phyloP scores from a whole-genome alignment of 2,113 vertebrate species.

The Syrrhaptes paradoxus region DNA sequence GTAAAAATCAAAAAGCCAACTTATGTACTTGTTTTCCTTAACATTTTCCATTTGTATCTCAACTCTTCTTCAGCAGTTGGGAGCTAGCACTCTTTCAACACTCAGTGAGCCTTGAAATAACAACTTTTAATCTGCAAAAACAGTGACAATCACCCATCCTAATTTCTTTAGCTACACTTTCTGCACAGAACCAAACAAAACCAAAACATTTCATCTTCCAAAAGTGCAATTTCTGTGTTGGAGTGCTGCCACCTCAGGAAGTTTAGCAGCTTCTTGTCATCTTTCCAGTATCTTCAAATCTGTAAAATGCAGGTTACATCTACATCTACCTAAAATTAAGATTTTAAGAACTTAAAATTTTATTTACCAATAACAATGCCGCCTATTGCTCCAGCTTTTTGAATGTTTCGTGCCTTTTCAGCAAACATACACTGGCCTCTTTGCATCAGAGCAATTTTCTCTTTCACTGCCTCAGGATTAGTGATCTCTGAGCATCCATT shows the following conservation, averaged over 20 bases:
- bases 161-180: neutral
- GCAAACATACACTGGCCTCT: slow-evolving; percentile 99
- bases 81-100: neutral
- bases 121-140: neutral
- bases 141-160: neutral
- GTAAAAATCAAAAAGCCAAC: neutral
- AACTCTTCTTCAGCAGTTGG: neutral
- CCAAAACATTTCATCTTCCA: neutral
- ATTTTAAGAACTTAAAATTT: neutral
- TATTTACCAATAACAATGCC: slow-evolving; percentile 95
- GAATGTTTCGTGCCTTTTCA: slow-evolving; percentile 94
- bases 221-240: neutral
- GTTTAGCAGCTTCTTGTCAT: neutral
- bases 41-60: neutral
- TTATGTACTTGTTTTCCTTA: neutral
- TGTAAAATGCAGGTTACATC: neutral
- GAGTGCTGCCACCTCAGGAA: neutral
- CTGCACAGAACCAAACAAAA: neutral
- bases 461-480: slow-evolving; percentile 87
- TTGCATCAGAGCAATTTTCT: slow-evolving; percentile 93
- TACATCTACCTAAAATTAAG: neutral
- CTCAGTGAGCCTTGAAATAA: neutral
- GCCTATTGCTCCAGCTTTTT: slow-evolving; percentile 94
- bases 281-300: neutral
- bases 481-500: slow-evolving; percentile 91